These are phyloP conservation scores for Diorhabda elongata DNA, from an alignment of 1,140 invertebrate genomes.

Conservation along the genomic window DNA sequence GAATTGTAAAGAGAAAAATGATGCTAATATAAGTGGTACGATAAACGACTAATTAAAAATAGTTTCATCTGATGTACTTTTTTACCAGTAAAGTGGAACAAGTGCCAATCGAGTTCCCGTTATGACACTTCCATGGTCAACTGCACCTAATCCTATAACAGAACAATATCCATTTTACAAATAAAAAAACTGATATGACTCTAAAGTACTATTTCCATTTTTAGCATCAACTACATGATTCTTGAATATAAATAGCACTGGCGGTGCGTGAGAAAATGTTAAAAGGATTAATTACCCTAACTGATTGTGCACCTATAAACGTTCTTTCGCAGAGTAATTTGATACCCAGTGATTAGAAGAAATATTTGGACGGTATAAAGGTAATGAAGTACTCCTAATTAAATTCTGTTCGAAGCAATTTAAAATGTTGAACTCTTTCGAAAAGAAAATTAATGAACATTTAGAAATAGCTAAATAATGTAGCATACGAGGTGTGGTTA, in stretches of 20 bases:
- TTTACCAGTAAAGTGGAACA: conserved; percentile 19
- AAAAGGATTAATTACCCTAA: conserved; percentile 2
- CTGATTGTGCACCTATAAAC: background rate
- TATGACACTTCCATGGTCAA: conserved; percentile 24
- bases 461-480: no score
- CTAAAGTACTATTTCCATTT: conserved; percentile 16
- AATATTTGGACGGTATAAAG: background rate
- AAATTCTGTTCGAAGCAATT: no score
- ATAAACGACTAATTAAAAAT: background rate
- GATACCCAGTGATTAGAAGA: background rate
- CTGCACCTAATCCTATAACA: conserved; percentile 26
- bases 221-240: conserved; percentile 17
- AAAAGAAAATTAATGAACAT: no score
- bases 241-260: conserved; percentile 15
- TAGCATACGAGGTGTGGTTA: no score
- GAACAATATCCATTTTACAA: conserved; percentile 25
- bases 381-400: no score
- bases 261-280: conserved; percentile 1
- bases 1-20: background rate
- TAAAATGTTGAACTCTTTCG: no score
- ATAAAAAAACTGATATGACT: conserved; percentile 19
- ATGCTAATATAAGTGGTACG: background rate
- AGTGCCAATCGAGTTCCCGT: conserved; percentile 23
- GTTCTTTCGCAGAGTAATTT: background rate
- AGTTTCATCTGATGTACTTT: background rate